Evolutionary conservation across 2,113 vertebrate species (phyloP).

Genomic region (Dicerorhinus sumatrensis): DNA sequence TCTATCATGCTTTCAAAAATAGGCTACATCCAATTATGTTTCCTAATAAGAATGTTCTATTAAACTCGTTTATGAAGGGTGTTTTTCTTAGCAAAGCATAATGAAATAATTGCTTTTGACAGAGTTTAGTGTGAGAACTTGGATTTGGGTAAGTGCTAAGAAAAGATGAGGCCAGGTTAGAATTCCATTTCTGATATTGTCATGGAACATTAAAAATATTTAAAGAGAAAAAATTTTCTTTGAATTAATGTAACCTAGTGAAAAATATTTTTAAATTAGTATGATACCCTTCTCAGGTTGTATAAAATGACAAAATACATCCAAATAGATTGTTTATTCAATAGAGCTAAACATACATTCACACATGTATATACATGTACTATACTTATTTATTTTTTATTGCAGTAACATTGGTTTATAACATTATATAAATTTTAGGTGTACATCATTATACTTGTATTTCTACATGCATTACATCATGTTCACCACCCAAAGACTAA

Average conservation of each 20-base stretch:
- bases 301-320: neutral
- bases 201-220: neutral
- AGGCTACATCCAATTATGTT: neutral
- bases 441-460: too few species aligned
- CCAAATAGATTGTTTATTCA: neutral
- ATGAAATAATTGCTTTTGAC: neutral
- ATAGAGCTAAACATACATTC: neutral
- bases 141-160: neutral
- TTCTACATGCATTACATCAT: too few species aligned
- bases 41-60: neutral
- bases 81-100: conserved; percentile 1
- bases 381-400: too few species aligned
- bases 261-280: conserved; percentile 7
- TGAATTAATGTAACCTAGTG: neutral
- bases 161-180: neutral
- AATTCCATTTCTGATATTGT: neutral
- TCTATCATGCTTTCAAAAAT: neutral
- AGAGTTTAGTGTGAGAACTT: neutral
- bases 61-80: neutral
- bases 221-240: neutral
- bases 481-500: too few species aligned
- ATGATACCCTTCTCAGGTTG: neutral
- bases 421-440: too few species aligned
- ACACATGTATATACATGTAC: neutral
- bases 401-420: too few species aligned